These are phyloP conservation scores for Lasioglossum baleicum DNA, from an alignment of 1,140 invertebrate genomes.

Conservation along the genomic window DNA sequence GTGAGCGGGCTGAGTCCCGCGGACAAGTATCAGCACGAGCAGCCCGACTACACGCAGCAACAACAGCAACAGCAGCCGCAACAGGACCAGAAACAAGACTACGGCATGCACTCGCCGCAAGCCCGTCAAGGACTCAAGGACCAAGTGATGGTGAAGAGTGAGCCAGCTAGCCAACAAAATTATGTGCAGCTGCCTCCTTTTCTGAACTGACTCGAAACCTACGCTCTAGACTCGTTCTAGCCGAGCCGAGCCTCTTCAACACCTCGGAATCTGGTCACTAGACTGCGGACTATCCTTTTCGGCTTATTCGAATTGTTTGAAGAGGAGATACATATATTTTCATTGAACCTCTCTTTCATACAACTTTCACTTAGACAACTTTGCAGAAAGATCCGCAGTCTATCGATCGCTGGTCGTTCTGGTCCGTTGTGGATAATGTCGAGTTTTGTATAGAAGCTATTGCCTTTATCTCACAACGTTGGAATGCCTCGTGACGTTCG, in stretches of 20 bases:
- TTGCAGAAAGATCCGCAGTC: too few species aligned
- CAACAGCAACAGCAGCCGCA: slow-evolving; percentile 78
- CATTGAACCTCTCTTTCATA: too few species aligned
- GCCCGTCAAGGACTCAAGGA: slow-evolving; percentile 80
- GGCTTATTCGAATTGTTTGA: too few species aligned
- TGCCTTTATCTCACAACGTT: too few species aligned
- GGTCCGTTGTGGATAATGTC: neutral
- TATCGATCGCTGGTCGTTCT: too few species aligned
- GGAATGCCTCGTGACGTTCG: too few species aligned
- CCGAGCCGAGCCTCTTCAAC: neutral
- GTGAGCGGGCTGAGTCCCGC: slow-evolving; percentile 73
- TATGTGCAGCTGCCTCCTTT: slow-evolving; percentile 88
- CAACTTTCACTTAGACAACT: too few species aligned
- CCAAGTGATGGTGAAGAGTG: slow-evolving; percentile 82
- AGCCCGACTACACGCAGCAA: slow-evolving; percentile 79
- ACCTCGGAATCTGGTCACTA: too few species aligned
- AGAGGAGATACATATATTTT: too few species aligned
- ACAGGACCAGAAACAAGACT: slow-evolving; percentile 79
- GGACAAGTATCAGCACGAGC: slow-evolving; percentile 83
- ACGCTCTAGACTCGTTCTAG: slow-evolving; percentile 60
- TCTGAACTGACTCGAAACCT: slow-evolving; percentile 84
- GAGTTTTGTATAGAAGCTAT: slow-evolving; percentile 1
- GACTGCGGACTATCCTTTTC: too few species aligned
- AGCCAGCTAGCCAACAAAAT: slow-evolving; percentile 82
- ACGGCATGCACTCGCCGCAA: slow-evolving; percentile 80